Evolutionary conservation across 2,113 vertebrate genomes (phyloP).

Genomic region (Taxidea taxus): DNA sequence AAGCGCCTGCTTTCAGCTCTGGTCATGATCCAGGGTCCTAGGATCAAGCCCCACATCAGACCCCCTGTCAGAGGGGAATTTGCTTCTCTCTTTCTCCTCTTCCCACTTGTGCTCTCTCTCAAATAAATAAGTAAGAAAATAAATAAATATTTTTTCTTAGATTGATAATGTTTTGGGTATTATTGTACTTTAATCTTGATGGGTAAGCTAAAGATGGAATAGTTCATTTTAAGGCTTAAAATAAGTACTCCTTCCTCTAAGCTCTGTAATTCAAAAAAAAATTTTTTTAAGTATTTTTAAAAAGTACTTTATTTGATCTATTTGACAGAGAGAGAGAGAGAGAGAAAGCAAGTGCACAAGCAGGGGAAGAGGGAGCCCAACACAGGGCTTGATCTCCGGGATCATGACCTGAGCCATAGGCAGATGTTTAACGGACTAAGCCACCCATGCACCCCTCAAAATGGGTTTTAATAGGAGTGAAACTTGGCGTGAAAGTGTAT

Average conservation of each 20-base stretch:
- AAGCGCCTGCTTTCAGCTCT: no score
- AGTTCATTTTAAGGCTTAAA: slow-evolving; percentile 25
- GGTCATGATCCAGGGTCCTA: no score
- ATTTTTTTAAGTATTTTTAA: background rate
- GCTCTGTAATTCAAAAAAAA: background rate
- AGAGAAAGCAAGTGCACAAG: background rate
- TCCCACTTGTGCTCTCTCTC: no score
- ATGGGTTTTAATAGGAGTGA: background rate
- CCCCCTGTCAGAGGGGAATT: no score
- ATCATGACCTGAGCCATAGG: background rate
- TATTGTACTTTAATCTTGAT: background rate
- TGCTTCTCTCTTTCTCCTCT: no score
- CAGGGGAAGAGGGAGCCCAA: background rate
- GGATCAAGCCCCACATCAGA: no score
- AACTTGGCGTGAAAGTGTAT: background rate
- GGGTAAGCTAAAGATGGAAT: background rate
- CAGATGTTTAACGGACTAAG: background rate
- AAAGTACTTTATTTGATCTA: background rate
- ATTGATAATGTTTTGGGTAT: background rate
- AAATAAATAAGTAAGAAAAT: no score
- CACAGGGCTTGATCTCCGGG: no score
- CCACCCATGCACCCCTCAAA: background rate
- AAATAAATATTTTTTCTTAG: no score
- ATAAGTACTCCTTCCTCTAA: background rate
- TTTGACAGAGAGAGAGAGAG: background rate